Evolutionary conservation across 2,888 invertebrate species (phyloP), one percentile per base, ranked within the genome.

Genomic region (Drosophila testacea): DNA sequence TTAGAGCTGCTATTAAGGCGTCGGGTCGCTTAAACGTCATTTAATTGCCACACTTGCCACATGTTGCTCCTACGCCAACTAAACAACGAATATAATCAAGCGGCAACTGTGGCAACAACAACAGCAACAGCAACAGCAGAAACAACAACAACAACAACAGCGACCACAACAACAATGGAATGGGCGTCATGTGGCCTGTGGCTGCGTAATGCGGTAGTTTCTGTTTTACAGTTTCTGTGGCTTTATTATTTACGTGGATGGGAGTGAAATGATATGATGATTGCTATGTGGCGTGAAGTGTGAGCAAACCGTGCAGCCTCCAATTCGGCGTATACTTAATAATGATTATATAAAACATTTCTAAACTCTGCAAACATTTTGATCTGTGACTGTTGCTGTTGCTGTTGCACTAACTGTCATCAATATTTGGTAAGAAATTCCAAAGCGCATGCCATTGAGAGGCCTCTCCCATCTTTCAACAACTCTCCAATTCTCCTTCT

Each of bases 341-440:
- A 41, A 51, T 44, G 61, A 44, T 73, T 77, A 69, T 69, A 59
- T 77, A 77, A 73, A 56, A 16, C 39, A 57, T 61, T 70, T 69
- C 65, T 69, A 77, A 70, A 63, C 41, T 38, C 46, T 27, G 4
- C 11, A 42, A 57, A 39, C 11, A 32, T 28, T 4, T 46, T 47
- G 39, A 32, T 46, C 34, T 55, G 30, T 13, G 22, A 10, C 16
- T 30, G 41, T 34, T 63, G 62, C n/a, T n/a, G n/a, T n/a, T n/a
- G n/a, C 74, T 30, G 28, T 34, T 64, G 65, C 78, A 60, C 54
- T 67, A 54, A 73, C 78, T 87, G 70, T 76, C 80, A 82, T 82
- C 80, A 84, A 78, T 87, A 87, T 76, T 83, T 82, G 83, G 82
- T 72, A 80, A 87, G 70, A 84, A 84, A 84, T 84, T 71, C 71